These are phyloP conservation scores for Nannoperca obscura DNA, from an alignment of 2,797 vertebrate genomes.

Conservation along the genomic window DNA sequence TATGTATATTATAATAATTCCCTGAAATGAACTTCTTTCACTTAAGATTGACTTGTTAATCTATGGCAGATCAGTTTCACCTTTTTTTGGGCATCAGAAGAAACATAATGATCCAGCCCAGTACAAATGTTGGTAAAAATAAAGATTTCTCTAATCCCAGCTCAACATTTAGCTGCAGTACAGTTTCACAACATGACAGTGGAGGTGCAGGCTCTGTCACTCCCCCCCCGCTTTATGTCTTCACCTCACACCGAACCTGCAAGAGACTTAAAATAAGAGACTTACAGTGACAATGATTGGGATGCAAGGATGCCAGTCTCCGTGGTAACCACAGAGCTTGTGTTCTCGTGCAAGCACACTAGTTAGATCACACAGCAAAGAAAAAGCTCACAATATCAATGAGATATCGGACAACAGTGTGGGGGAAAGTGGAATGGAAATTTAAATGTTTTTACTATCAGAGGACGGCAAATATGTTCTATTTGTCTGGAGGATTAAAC, in stretches of 20 bases:
- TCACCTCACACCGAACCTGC: not conserved
- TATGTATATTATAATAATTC: not conserved
- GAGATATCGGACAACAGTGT: not conserved
- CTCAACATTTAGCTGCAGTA: constrained; percentile 32
- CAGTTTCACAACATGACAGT: constrained; percentile 8
- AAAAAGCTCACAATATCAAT: not conserved
- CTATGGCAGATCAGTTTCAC: not conserved
- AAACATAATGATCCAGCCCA: not conserved
- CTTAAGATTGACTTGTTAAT: not conserved
- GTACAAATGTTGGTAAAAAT: constrained; percentile 7
- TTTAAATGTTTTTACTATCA: not conserved
- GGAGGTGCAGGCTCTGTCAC: constrained; percentile 28
- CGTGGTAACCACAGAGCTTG: constrained; percentile 17
- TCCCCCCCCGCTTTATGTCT: constrained; percentile 22
- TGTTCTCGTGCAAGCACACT: not conserved
- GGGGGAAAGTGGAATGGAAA: not conserved
- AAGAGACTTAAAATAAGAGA: constrained; percentile 23
- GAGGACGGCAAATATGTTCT: not conserved
- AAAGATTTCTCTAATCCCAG: constrained; percentile 13
- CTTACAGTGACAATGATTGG: constrained; percentile 10
- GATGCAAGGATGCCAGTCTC: constrained; percentile 16
- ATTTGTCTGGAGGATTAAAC: not conserved
- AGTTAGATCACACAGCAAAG: not conserved
- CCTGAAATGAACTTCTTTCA: not conserved
- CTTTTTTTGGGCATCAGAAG: not conserved